Percentiles rank a stretch among this genome's conserved stretches.
Conservation (phyloP, 1,140 invertebrate species). For the Pseudomyrmex concolor region DNA sequence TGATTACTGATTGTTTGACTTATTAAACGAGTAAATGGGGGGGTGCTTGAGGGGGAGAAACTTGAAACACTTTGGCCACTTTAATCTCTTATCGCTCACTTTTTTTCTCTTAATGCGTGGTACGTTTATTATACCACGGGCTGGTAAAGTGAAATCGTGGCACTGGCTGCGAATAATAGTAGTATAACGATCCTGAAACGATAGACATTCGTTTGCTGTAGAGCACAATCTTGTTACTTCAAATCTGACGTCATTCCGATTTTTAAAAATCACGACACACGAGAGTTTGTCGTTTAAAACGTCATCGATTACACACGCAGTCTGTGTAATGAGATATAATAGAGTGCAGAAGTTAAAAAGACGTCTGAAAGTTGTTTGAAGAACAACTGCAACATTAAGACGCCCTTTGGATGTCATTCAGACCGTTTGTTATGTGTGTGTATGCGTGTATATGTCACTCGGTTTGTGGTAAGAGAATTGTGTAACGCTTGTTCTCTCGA, state of each 20-base stretch:
- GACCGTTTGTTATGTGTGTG: not conserved
- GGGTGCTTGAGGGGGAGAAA: not conserved
- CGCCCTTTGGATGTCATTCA: conserved; percentile 22
- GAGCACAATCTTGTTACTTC: conserved; percentile 28
- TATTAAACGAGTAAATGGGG: conserved; percentile 63
- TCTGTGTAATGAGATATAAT: conserved; percentile 16
- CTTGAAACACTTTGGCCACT: conserved; percentile 65
- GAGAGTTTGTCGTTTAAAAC: conserved; percentile 18
- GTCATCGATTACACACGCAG: conserved; percentile 2
- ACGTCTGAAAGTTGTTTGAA: conserved; percentile 13
- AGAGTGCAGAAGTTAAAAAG: not conserved
- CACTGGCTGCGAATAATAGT: conserved; percentile 85
- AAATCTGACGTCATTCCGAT: conserved; percentile 24
- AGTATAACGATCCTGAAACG: conserved; percentile 79
- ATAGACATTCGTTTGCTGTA: conserved; percentile 69
- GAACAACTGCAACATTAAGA: not conserved
- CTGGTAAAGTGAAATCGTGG: conserved; percentile 84
- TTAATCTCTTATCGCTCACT: conserved; percentile 76
- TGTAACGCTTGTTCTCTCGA: conserved; percentile 2
- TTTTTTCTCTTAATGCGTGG: conserved; percentile 76
- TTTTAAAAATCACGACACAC: not conserved
- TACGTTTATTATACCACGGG: conserved; percentile 84
- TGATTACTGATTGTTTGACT: conserved; percentile 61
- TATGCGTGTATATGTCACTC: not conserved
- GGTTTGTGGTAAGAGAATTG: conserved; percentile 1